Percentiles rank a stretch among this genome's conserved stretches.
phyloP scores from a whole-genome alignment of 1,140 invertebrate genomes.

The Caenorhabditis latens region DNA sequence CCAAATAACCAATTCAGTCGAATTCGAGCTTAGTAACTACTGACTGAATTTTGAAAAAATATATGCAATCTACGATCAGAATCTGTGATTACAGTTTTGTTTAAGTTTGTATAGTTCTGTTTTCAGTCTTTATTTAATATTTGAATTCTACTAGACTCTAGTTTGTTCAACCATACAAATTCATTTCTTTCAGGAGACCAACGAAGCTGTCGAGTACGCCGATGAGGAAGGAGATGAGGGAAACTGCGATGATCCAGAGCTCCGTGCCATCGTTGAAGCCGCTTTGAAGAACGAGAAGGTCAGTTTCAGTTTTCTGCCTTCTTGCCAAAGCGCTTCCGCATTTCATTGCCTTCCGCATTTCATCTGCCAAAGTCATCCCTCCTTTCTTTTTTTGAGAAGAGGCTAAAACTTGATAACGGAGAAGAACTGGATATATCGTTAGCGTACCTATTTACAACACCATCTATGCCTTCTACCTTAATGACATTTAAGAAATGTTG shows the following conservation, averaged over 20 bases:
- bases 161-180: not conserved
- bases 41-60: no score
- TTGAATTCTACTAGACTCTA: not conserved
- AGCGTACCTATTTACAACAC: constrained; percentile 43
- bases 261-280: constrained; percentile 64
- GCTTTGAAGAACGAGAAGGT: constrained; percentile 61
- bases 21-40: no score
- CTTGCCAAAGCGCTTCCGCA: no score
- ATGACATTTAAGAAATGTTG: constrained; percentile 54
- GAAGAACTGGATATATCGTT: constrained; percentile 51
- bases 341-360: no score
- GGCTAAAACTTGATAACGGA: constrained; percentile 42
- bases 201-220: constrained; percentile 56
- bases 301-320: not conserved
- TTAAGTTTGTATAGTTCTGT: no score
- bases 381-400: not conserved
- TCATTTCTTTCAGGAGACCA: constrained; percentile 25
- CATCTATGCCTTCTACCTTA: not conserved
- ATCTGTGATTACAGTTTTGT: not conserved
- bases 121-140: not conserved
- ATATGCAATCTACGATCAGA: no score
- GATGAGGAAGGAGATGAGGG: constrained; percentile 63
- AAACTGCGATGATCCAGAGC: constrained; percentile 69
- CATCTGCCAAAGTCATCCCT: not conserved
- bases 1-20: no score